phyloP scores from a whole-genome alignment of 2,113 vertebrate genomes.

The Gavia stellata region DNA sequence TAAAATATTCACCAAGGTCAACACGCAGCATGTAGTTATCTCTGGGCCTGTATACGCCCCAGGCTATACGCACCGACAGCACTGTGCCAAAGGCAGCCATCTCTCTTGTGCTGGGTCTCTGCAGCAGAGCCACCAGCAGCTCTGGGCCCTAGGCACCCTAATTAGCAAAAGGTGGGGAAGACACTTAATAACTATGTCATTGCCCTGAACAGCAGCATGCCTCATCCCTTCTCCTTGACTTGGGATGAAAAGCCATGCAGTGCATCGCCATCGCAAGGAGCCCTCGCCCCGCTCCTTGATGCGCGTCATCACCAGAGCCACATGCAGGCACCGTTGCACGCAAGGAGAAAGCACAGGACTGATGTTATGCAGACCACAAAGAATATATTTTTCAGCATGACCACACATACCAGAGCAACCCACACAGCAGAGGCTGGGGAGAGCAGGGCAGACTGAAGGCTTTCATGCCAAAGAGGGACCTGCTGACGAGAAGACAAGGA shows the following conservation, averaged over 20 bases:
- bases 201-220: not conserved
- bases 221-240: not conserved
- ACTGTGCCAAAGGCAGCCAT: not conserved
- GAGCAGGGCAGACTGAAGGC: not conserved
- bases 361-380: not conserved
- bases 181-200: rapidly evolving
- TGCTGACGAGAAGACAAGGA: not conserved
- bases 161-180: not conserved
- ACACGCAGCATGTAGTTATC: not conserved
- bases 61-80: rapidly evolving
- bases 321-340: rapidly evolving
- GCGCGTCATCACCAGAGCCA: rapidly evolving
- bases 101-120: rapidly evolving
- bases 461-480: not conserved
- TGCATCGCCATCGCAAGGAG: rapidly evolving
- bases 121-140: not conserved
- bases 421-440: not conserved
- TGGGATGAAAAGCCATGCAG: not conserved
- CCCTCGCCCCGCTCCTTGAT: rapidly evolving
- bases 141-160: not conserved
- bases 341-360: not conserved
- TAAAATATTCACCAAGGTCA: not conserved
- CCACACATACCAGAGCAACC: not conserved
- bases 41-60: not conserved
- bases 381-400: not conserved